Base-by-base conservation (phyloP, 2,888 invertebrate species). In the Desoria tigrina region DNA sequence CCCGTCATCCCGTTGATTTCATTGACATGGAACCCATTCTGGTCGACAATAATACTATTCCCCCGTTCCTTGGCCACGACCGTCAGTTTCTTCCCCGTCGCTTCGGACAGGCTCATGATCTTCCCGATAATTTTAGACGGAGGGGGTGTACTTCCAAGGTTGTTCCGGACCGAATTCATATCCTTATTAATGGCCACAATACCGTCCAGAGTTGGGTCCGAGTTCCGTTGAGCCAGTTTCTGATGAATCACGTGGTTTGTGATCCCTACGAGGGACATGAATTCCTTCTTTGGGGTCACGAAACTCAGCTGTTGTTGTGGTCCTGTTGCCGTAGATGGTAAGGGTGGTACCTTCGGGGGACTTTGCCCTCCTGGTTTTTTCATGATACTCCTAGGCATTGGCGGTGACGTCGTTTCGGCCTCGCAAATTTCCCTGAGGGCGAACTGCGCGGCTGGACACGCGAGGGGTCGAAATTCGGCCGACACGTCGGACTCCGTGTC, bases 401-500 rank as follows among this genome's bases (percentile, higher is more conserved):
- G 68, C 4, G 69, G 65, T 3, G 69, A 64, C 7, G 68, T 63
- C n/a, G 72, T 61, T 14, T 59, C 66, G 14, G 66, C 69, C 28
- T 73, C 72, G 21, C 74, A 73, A 56, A 76, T 74, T 50, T 76
- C 76, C 11, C 76, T 6, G 61, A 75, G 61, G 3, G 74, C 76
- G 62, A 74, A 76, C 42, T 74, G 71, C 9, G 76, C 76, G 0
- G 76, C 74, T 54, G 66, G 73, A 64, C 73, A 73, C 7, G 70
- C 55, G 1, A 63, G 42, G 0, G 72, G 74, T n/a, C 71, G 54
- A 45, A 69, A 72, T 59, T 72, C 74, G 1, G 76, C 69, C 0
- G 76, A 76, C 11, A 76, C 66, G 62, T 76, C 76, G 1, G 74
- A 74, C 39, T 76, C 76, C 6, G 76, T 76, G 61, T 76, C 76